Evolutionary conservation across 2,113 vertebrate species (phyloP).

Genomic region (Cyprinodon tularosa): DNA sequence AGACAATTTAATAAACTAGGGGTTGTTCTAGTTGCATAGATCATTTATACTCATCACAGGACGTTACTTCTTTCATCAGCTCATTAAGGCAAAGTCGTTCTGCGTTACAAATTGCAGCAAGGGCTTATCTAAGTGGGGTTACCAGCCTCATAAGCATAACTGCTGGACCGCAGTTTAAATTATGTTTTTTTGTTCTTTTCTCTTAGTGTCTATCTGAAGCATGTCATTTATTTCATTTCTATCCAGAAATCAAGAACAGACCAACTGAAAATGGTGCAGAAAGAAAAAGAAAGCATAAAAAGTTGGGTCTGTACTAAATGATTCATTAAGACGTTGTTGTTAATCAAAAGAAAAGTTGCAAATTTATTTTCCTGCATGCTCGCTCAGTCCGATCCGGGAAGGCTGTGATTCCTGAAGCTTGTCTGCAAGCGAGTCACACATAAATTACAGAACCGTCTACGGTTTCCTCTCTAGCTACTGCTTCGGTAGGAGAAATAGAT

Average conservation of each 20-base stretch:
- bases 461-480: background rate
- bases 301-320: background rate
- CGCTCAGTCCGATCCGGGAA: conserved; percentile 42
- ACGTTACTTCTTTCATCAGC: conserved; percentile 1
- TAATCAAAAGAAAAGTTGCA: conserved; percentile 21
- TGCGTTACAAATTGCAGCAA: conserved; percentile 4
- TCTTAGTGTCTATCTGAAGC: background rate
- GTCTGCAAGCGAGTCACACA: conserved; percentile 42
- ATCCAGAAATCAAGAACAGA: conserved; percentile 19
- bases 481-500: background rate
- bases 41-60: conserved; percentile 8
- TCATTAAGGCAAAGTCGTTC: background rate
- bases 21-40: conserved; percentile 4
- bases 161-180: background rate
- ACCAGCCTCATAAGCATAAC: background rate
- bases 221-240: conserved; percentile 8
- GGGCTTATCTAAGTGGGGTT: background rate
- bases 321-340: conserved; percentile 35
- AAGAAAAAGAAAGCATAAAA: conserved; percentile 9
- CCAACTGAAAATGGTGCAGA: background rate
- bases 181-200: background rate
- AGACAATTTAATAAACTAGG: conserved; percentile 40
- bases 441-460: conserved; percentile 34
- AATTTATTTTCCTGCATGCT: conserved; percentile 14
- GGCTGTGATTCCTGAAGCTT: conserved; percentile 47